These are phyloP conservation scores for Eristalis pertinax DNA, from an alignment of 2,888 invertebrate species.

Conservation along the genomic window DNA sequence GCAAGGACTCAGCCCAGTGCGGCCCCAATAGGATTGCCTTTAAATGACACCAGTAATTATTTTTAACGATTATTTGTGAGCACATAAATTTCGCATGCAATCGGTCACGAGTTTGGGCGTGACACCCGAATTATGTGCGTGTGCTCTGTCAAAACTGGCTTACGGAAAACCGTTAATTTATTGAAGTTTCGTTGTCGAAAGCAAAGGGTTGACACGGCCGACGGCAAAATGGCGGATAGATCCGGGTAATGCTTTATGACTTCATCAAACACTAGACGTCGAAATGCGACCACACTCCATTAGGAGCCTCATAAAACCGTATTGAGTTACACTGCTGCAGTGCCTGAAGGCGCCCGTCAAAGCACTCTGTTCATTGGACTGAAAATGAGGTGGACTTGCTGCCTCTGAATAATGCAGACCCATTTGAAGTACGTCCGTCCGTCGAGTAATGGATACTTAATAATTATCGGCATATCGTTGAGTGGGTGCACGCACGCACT, in stretches of 20 bases:
- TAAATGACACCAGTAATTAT: constrained; percentile 50
- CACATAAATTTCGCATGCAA: constrained; percentile 56
- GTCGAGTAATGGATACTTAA: neutral
- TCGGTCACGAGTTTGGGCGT: constrained; percentile 44
- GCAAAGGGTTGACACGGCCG: neutral
- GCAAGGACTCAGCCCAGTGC: neutral
- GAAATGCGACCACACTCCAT: neutral
- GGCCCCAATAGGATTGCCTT: constrained; percentile 20
- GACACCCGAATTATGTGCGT: constrained; percentile 25
- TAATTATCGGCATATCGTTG: neutral
- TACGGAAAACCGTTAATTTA: neutral
- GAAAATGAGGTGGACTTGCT: neutral
- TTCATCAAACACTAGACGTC: neutral
- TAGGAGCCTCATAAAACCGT: neutral
- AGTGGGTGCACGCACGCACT: neutral
- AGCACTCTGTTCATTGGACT: neutral
- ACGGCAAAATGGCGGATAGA: neutral
- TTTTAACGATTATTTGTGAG: constrained; percentile 57
- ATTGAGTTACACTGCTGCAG: neutral
- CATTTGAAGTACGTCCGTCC: neutral
- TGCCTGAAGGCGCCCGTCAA: neutral
- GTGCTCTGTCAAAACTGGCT: neutral
- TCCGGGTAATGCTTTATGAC: neutral
- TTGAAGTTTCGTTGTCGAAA: neutral
- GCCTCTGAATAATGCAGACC: neutral